A percentile compares a stretch with the other conserved stretches of the same genome.
These are phyloP conservation scores for Phalangium opilio DNA, from an alignment of 2,888 invertebrate genomes.

Conservation along the genomic window DNA sequence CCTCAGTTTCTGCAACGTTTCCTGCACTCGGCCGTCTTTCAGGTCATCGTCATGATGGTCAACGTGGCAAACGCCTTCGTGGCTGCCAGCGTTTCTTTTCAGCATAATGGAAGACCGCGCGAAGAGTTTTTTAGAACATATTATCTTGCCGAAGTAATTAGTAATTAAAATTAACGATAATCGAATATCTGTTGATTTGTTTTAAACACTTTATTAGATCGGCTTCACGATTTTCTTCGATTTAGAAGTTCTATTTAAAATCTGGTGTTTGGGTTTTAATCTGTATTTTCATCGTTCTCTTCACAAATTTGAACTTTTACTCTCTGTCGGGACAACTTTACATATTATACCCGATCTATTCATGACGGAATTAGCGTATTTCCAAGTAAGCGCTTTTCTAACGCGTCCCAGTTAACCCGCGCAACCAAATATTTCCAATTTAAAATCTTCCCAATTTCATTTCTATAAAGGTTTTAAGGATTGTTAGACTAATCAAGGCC, in stretches of 20 bases:
- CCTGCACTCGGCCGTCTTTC: conserved; percentile 77
- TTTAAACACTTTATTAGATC: conserved; percentile 41
- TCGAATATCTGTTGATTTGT: too few species aligned
- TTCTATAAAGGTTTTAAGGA: conserved; percentile 64
- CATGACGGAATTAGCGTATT: conserved; percentile 89
- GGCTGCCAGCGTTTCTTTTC: conserved; percentile 87
- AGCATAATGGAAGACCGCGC: conserved; percentile 61
- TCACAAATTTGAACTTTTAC: conserved; percentile 88
- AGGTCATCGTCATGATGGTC: conserved; percentile 80
- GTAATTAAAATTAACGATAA: too few species aligned
- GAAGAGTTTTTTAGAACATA: conserved; percentile 63
- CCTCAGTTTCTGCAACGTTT: conserved; percentile 72
- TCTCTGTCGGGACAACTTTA: conserved; percentile 82
- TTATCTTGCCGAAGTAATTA: conserved; percentile 67
- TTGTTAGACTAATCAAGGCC: conserved; percentile 90
- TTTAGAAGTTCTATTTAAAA: conserved; percentile 87
- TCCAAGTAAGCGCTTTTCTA: conserved; percentile 67
- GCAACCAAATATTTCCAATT: too few species aligned
- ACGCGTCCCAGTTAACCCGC: too few species aligned
- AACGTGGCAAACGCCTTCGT: conserved; percentile 90
- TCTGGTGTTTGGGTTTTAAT: conserved; percentile 89
- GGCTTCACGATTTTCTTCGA: conserved; percentile 89
- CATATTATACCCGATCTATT: conserved; percentile 75
- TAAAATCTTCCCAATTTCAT: too few species aligned
- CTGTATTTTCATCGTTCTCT: conserved; percentile 92